Evolutionary conservation across 2,113 vertebrate species (phyloP), one percentile per base, ranked within the genome.

Genomic region (Festucalex cinctus): DNA sequence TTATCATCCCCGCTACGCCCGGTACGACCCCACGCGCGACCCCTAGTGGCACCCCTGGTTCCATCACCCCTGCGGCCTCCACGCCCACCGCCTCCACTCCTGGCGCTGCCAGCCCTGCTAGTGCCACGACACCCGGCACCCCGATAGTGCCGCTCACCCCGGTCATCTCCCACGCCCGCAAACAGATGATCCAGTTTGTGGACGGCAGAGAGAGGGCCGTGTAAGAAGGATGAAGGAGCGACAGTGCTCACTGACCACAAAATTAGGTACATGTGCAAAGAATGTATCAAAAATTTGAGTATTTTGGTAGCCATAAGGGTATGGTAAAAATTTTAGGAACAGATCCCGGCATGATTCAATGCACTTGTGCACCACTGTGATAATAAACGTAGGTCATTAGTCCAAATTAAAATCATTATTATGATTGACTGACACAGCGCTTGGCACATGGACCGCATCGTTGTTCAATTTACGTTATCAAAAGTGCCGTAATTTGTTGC

Each of bases 181-280:
- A 88, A 85, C 89, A 90, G 74, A 73, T 88, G 12, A 86, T 89
- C 54, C 89, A 89, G 84, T 78, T 83, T 73, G 81, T 88, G 41
- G 86, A 74, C 71, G 78, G 73, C 24, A 74, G 65, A 75, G 89
- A 90, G 66, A 87, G 86, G 41, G 66, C 67, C 3, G 82, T 88
- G 64, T 90, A 75, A 83, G 19, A 24, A 63, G 17, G 53, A 13
- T 63, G 17, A 32, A 20, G 28, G 28, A 16, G 36, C 14, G 20
- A 36, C 32, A 17, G 22, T 22, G 20, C 14, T 43, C 60, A 62
- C 39, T 24, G 22, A n/a, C 60, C 37, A 43, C 36, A 61, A 61
- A 36, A 39, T 43, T 43, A 62, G 22, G 39, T 43, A 43, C 39
- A 26, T 13, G 1, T 43, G 13, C 10, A 41, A 62, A 14, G 28